phyloP scores from a whole-genome alignment of 2,797 vertebrate species.

The Cuculus canorus region DNA sequence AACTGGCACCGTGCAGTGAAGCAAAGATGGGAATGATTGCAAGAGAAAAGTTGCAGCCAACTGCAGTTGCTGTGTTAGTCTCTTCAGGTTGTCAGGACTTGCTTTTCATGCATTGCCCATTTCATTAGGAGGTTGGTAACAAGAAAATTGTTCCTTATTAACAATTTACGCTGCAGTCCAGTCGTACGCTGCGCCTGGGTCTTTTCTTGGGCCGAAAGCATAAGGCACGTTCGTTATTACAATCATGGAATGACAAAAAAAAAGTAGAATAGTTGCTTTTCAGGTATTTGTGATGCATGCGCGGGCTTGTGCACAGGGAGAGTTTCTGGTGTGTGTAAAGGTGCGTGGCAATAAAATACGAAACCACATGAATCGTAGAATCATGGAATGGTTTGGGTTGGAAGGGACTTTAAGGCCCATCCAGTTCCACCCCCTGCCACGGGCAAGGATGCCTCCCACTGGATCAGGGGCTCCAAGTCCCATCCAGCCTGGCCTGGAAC shows the following conservation, averaged over 20 bases:
- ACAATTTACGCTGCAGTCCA: background rate
- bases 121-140: background rate
- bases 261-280: background rate
- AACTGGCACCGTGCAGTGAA: background rate
- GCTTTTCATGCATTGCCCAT: background rate
- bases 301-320: background rate
- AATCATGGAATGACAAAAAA: background rate
- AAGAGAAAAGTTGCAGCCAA: background rate
- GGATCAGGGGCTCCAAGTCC: too few species aligned
- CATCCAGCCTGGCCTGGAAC: too few species aligned
- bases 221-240: background rate
- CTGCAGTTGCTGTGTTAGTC: background rate
- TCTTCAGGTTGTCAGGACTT: background rate
- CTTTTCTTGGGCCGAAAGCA: background rate
- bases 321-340: background rate
- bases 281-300: background rate
- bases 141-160: background rate
- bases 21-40: background rate
- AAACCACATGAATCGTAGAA: background rate
- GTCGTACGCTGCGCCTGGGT: background rate
- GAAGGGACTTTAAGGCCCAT: too few species aligned
- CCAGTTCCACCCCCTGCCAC: too few species aligned
- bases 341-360: background rate
- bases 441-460: too few species aligned
- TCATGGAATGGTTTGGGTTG: too few species aligned